These are phyloP conservation scores for Florisuga fusca DNA, from an alignment of 2,797 vertebrate species.

Conservation along the genomic window DNA sequence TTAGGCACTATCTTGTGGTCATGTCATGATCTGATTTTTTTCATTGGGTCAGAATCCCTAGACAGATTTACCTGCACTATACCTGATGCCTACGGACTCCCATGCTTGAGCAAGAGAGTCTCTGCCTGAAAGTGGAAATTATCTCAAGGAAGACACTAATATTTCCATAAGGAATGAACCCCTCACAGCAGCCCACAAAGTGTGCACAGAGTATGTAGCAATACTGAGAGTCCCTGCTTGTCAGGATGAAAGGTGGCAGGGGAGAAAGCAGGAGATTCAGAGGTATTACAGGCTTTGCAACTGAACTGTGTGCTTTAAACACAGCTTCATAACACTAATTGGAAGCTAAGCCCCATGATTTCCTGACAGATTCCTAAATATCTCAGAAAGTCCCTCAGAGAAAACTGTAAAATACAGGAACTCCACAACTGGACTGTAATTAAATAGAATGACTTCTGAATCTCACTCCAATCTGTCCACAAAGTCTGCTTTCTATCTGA, in stretches of 20 bases:
- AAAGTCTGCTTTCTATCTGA: not conserved
- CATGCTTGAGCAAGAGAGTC: not conserved
- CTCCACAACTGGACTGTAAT: not conserved
- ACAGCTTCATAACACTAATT: not conserved
- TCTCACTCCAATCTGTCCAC: not conserved
- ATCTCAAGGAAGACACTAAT: not conserved
- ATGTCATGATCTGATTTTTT: not conserved
- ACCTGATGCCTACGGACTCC: not conserved
- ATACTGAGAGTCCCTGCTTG: not conserved
- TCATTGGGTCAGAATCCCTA: not conserved
- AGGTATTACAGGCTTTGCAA: not conserved
- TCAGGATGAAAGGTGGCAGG: not conserved
- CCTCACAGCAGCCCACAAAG: not conserved
- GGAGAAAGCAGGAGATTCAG: not conserved
- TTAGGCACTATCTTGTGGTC: not conserved
- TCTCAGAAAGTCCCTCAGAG: not conserved
- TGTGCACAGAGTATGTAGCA: not conserved
- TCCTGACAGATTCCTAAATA: constrained; percentile 13
- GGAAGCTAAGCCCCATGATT: not conserved
- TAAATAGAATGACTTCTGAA: not conserved
- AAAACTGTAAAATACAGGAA: constrained; percentile 1
- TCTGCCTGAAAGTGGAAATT: not conserved
- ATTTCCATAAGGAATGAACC: not conserved
- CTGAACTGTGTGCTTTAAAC: not conserved
- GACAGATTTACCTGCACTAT: not conserved